A percentile compares a stretch with the other conserved stretches of the same genome.
phyloP scores from a whole-genome alignment of 1,140 invertebrate species.

The Nasonia giraulti region DNA sequence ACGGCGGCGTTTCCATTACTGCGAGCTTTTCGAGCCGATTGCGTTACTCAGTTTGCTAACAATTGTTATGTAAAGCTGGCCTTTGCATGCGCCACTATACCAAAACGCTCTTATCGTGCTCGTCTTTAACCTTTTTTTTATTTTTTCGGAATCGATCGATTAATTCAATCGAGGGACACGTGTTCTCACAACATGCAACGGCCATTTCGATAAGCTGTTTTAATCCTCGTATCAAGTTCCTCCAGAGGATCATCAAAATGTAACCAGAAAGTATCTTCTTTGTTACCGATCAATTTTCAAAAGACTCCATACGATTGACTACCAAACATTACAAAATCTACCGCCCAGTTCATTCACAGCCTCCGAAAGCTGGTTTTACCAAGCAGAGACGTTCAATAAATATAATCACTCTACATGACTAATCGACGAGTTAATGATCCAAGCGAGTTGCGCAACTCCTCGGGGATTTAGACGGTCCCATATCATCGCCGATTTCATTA shows the following conservation, averaged over 20 bases:
- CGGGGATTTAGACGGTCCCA: not conserved
- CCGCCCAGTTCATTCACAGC: not conserved
- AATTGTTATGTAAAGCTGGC: constrained; percentile 20
- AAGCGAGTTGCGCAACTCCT: not conserved
- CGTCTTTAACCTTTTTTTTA: not conserved
- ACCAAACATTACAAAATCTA: too few species aligned
- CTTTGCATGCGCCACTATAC: not conserved
- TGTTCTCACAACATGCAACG: too few species aligned
- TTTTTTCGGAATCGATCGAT: not conserved
- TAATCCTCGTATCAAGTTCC: too few species aligned
- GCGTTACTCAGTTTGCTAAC: constrained; percentile 47
- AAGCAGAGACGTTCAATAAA: not conserved
- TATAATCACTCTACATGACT: not conserved
- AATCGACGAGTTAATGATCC: not conserved
- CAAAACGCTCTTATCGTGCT: not conserved
- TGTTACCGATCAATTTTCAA: too few species aligned
- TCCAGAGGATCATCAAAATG: too few species aligned
- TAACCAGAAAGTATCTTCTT: too few species aligned
- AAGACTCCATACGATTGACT: too few species aligned
- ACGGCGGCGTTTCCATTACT: constrained; percentile 8
- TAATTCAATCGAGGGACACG: too few species aligned
- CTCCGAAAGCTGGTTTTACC: not conserved
- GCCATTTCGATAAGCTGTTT: too few species aligned
- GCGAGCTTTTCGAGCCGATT: constrained; percentile 31
- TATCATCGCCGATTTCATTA: not conserved